A percentile compares a stretch with the other conserved stretches of the same genome.
Conservation (phyloP, 2,888 invertebrate genomes). For the Iphiclides podalirius region DNA sequence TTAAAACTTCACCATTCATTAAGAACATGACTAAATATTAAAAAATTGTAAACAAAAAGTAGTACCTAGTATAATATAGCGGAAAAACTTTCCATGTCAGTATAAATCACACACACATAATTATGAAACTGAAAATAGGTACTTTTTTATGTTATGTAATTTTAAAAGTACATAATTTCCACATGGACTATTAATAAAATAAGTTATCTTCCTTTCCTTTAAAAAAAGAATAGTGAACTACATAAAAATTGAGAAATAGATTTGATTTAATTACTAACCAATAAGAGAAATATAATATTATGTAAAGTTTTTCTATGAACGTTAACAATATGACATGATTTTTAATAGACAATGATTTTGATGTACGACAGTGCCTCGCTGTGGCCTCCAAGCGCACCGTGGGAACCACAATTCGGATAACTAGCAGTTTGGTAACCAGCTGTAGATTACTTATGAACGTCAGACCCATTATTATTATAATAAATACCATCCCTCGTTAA, state of each 20-base stretch:
- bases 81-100: no score
- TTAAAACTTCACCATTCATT: no score
- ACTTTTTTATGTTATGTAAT: no score
- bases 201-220: no score
- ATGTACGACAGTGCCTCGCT: slow-evolving; percentile 68
- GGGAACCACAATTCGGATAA: slow-evolving; percentile 73
- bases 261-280: background rate
- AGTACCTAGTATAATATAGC: no score
- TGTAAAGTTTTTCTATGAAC: slow-evolving; percentile 71
- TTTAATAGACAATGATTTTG: slow-evolving; percentile 79
- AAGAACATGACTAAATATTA: no score
- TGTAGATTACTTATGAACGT: slow-evolving; percentile 42
- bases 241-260: slow-evolving; percentile 41
- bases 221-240: background rate
- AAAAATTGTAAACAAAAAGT: no score
- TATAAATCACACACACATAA: no score
- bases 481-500: slow-evolving; percentile 3
- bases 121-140: no score
- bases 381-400: slow-evolving; percentile 54
- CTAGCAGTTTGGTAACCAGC: slow-evolving; percentile 69
- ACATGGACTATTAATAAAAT: no score
- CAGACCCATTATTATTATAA: slow-evolving; percentile 26
- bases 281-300: background rate
- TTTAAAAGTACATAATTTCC: no score
- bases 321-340: slow-evolving; percentile 78